Evolutionary conservation across 2,888 invertebrate genomes (phyloP), one percentile per base, ranked within the genome.

Genomic region (Synergus laeviventris): DNA sequence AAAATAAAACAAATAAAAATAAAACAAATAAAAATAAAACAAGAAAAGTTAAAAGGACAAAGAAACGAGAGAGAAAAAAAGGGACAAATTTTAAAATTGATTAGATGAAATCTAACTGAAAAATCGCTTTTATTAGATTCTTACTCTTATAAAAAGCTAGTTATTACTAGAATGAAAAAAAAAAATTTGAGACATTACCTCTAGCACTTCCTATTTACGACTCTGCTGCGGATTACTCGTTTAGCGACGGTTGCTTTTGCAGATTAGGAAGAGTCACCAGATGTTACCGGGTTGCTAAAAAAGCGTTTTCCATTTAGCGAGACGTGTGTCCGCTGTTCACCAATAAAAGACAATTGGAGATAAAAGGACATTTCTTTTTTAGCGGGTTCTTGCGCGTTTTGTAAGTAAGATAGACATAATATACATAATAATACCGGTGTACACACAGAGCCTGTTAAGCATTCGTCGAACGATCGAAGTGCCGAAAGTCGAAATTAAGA

Each of bases 381-480:
- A 61, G 36, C 73, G 49, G 54, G 38, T 75, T 60, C 39, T 70
- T 56, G 59, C 64, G 38, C 76, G 54, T 74, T 62, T 80, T 74
- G 76, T 73, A 79, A 74, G 60, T 54, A 18, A 70, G 70, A 70
- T 70, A 80, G 80, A 80, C 78, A 82, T 82, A 84, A 85, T 81
- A 82, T 77, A 80, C 81, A 80, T 80, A 82, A 76, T 82, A 82
- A 84, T 87, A 85, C 85, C 86, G 86, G 81, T 86, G 86, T 89
- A 89, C 89, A 89, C 89, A 89, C 87, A 89, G 87, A 89, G 87
- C 87, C 88, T 89, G 87, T 87, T 88, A 89, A 89, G 89, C 89
- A 88, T 88, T 89, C 88, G 85, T 86, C 86, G 85, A 87, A 86
- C 85, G 82, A 84, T 88, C 87, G 86, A 86, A 85, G 80, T 79